Evolutionary conservation across 1,140 invertebrate genomes (phyloP), one percentile per base, ranked within the genome.

Genomic region (Semibalanus balanoides): DNA sequence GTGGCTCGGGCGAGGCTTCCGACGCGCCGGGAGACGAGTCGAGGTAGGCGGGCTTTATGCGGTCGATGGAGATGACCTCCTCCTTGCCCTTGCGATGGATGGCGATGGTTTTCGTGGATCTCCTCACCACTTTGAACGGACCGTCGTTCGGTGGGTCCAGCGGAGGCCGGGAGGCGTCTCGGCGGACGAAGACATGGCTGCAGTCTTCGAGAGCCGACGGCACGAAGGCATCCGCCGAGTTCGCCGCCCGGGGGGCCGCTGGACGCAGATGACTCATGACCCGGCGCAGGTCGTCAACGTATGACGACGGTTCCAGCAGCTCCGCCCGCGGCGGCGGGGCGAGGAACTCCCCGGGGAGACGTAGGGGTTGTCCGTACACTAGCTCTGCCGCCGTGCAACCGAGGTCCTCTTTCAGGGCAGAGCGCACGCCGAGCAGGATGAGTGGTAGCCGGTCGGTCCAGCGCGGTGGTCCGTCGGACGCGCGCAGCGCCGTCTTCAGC

Each of bases 401-500:
- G 5, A 82, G 29, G 74, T 83, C 81, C 30, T 80, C 79, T 31
- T 84, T 83, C 0, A 80, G 31, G 25, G 74, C 69, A 11, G 74
- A 51, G 5, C 75, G 79, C 9, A 81, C 14, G 19, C 77, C 78
- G 0, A 81, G 72, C 9, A 81, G 72, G 35, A 81, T 78, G 11
- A 74, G 17, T 3, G 81, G 81, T 3, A 81, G 74, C 25, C 22
- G 27, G 43, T 79, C 75, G 7, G 31, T 76, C 78, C 81, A 82
- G 30, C 73, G n/a, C 17, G 31, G 31, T 3, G n/a, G n/a, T n/a
- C 7, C 3, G 69, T 40, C 69, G 22, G 19, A 73, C 17, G 19
- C 43, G 11, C 43, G 43, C 11, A 64, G 43, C 11, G 25, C 28
- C 5, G 81, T 73, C 77, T 87, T 85, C 22, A 87, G 76, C 72